These are phyloP conservation scores for Xenopus laevis DNA, from an alignment of 2,113 vertebrate species.

Conservation along the genomic window DNA sequence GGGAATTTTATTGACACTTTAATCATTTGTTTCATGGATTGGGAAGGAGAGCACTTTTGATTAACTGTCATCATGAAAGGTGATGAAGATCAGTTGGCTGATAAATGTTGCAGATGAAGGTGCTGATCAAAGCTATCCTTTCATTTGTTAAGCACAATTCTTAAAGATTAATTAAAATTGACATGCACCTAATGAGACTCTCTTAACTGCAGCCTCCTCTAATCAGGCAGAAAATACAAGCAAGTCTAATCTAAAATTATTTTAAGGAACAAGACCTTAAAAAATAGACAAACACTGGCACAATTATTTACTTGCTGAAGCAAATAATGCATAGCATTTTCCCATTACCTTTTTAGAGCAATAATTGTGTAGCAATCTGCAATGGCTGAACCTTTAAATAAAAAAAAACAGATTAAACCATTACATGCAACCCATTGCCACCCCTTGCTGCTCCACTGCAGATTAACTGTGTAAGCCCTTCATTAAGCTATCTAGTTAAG, in stretches of 20 bases:
- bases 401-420: neutral
- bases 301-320: conserved; percentile 31
- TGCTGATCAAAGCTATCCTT: conserved; percentile 56
- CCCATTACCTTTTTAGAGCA: conserved; percentile 25
- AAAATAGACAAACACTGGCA: conserved; percentile 33
- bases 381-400: conserved; percentile 9
- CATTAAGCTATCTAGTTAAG: too few relatives aligned
- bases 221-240: conserved; percentile 47
- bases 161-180: conserved; percentile 66
- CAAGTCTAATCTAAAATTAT: conserved; percentile 20
- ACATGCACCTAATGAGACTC: conserved; percentile 53
- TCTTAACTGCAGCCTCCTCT: conserved; percentile 49
- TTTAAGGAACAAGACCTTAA: conserved; percentile 10
- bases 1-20: conserved; percentile 52
- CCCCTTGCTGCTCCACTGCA: too few relatives aligned
- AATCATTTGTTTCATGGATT: conserved; percentile 54
- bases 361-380: conserved; percentile 31
- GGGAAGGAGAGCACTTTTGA: conserved; percentile 55
- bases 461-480: too few relatives aligned
- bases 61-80: conserved; percentile 55
- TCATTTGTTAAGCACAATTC: conserved; percentile 58
- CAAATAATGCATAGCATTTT: conserved; percentile 1
- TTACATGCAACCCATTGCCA: too few relatives aligned
- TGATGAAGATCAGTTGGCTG: conserved; percentile 56
- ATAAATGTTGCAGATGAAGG: conserved; percentile 53